Evolutionary conservation across 2,888 invertebrate species (phyloP), one percentile per base, ranked within the genome.

Genomic region (Omphaloscelis lunosa): DNA sequence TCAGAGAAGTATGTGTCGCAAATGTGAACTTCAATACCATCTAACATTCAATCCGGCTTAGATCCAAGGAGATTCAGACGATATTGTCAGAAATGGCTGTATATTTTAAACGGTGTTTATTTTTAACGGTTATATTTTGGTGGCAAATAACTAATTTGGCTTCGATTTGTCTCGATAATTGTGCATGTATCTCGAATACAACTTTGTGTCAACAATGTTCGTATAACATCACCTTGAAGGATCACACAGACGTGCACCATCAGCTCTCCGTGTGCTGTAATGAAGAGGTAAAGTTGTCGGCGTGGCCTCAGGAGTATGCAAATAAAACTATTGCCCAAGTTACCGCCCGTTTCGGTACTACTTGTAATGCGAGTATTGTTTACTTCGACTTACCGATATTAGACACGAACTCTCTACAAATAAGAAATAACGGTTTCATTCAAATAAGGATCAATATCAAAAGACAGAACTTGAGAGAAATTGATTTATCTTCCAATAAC

Each of bases 401-500:
- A 84, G 94, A 95, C 82, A 93, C 94, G 1, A 89, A 90, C 82
- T 94, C 95, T 74, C 87, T 96, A 74, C 89, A 85, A 78, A 89
- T 96, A 81, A 92, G 87, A 87, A 95, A 95, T 87, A 95, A 94
- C 83, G 94, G 90, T 79, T 91, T 96, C 61, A 82, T 85, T 41
- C 91, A 93, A 86, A 91, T 96, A 85, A 92, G 87, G 72, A 91
- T 96, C 45, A 93, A 92, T 77, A 86, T 95, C 9, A 94, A 92
- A 81, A 82, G 87, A 67, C 91, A 91, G 84, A 96, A 95, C 86
- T 91, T 98, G 82, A 95, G 96, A 88, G 93, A 95, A 83, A 93
- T 98, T 85, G 97, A 98, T 93, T 92, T 98, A 85, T 97, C 98
- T 29, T 92, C 92, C 75, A 98, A 98, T 91, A 93, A 93, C 88